Evolutionary conservation across 2,113 vertebrate species (phyloP).

Genomic region (Lipotes vexillifer): DNA sequence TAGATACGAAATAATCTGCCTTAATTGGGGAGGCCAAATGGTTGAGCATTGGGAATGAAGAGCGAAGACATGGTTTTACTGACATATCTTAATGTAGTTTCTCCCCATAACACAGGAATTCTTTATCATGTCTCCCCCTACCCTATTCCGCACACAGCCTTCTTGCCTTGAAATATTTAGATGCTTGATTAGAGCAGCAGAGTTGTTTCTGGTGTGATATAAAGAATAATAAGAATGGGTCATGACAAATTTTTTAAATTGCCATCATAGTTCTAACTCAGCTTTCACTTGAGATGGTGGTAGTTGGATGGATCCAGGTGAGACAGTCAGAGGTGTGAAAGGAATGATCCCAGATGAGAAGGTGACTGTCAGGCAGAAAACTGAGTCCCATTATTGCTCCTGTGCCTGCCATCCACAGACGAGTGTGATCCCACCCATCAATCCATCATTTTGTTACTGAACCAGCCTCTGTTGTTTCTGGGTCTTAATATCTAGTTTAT

Average conservation of each 20-base stretch:
- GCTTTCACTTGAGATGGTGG: not conserved
- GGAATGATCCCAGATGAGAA: not conserved
- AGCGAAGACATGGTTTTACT: not conserved
- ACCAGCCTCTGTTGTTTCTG: not conserved
- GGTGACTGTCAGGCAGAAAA: not conserved
- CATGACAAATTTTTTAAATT: not conserved
- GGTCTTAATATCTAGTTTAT: not conserved
- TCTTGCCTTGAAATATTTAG: not conserved
- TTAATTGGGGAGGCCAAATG: not conserved
- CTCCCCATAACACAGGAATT: not conserved
- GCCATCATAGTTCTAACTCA: not conserved
- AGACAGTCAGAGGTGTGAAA: not conserved
- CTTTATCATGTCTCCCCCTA: not conserved
- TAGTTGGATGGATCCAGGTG: not conserved
- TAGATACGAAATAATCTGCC: not conserved
- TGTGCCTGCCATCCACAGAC: not conserved
- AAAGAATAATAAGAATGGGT: not conserved
- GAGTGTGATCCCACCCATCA: not conserved
- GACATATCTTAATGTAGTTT: not conserved
- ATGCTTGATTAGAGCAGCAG: not conserved
- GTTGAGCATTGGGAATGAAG: not conserved
- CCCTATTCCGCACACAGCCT: not conserved
- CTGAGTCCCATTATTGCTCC: not conserved
- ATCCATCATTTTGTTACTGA: not conserved
- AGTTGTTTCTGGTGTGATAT: not conserved